A percentile compares a stretch with the other conserved stretches of the same genome.
Conservation (phyloP, 2,888 invertebrate species). For the Loripinus fragilis region DNA sequence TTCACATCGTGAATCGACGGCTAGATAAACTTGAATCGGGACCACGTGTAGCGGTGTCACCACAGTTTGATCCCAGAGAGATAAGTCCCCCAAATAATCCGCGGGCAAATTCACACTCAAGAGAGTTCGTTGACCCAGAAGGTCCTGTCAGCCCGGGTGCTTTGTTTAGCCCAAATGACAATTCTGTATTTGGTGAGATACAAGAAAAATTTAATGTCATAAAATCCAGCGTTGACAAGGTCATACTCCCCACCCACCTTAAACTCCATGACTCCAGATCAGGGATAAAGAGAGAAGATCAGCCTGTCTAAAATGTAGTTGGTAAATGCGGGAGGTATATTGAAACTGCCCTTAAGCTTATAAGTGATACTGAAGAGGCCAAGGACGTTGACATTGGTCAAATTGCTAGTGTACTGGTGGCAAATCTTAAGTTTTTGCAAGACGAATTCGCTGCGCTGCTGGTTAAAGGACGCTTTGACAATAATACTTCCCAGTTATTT, state of each 20-base stretch:
- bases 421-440: conserved; percentile 28
- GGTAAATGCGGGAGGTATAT: conserved; percentile 17
- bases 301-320: conserved; percentile 1
- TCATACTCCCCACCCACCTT: background rate
- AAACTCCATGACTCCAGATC: conserved; percentile 31
- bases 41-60: background rate
- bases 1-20: background rate
- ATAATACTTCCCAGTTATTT: conserved; percentile 28
- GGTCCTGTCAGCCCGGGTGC: background rate
- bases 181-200: conserved; percentile 12
- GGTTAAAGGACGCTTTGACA: conserved; percentile 38
- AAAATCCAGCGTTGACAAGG: background rate
- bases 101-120: background rate
- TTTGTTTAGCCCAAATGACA: background rate
- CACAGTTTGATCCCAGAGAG: background rate
- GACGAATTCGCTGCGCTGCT: conserved; percentile 40
- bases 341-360: conserved; percentile 4
- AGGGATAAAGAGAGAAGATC: conserved; percentile 26
- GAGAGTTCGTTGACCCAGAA: background rate
- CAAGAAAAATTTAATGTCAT: conserved; percentile 28
- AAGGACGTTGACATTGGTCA: conserved; percentile 11
- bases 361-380: background rate
- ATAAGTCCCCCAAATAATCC: background rate
- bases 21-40: background rate
- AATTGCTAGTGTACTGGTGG: conserved; percentile 4